Evolutionary conservation across 1,140 invertebrate genomes (phyloP).

Genomic region (Mya arenaria): DNA sequence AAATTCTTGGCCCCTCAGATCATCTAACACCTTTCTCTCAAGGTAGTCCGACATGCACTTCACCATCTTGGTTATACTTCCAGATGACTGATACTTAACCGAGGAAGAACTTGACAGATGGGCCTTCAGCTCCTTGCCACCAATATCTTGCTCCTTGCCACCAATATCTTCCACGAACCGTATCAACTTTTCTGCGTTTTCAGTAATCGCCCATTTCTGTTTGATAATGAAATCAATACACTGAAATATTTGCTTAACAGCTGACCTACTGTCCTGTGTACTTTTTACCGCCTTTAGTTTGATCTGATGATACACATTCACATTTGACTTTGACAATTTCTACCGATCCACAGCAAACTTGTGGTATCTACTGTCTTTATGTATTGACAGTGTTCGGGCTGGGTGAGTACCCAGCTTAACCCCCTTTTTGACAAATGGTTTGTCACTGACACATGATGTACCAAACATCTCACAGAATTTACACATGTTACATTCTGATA

Average conservation of each 20-base stretch:
- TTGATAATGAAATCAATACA: slow-evolving; percentile 13
- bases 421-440: not conserved
- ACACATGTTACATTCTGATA: not conserved
- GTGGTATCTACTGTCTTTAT: not conserved
- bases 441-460: not conserved
- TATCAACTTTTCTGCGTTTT: not conserved
- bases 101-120: too few relatives aligned
- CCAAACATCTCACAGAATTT: slow-evolving; percentile 5
- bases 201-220: slow-evolving; percentile 6
- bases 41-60: not conserved
- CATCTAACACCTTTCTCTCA: not conserved
- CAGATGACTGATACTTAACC: not conserved
- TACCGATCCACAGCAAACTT: not conserved
- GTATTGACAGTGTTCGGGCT: not conserved
- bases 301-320: not conserved
- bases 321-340: not conserved
- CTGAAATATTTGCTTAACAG: slow-evolving; percentile 8
- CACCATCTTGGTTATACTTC: not conserved
- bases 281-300: not conserved
- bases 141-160: not conserved
- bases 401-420: not conserved
- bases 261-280: not conserved
- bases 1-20: not conserved
- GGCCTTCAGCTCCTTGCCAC: too few relatives aligned
- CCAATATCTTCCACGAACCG: not conserved